Evolutionary conservation across 2,888 invertebrate species (phyloP), one percentile per base, ranked within the genome.

Genomic region (Leptinotarsa peninsularis): DNA sequence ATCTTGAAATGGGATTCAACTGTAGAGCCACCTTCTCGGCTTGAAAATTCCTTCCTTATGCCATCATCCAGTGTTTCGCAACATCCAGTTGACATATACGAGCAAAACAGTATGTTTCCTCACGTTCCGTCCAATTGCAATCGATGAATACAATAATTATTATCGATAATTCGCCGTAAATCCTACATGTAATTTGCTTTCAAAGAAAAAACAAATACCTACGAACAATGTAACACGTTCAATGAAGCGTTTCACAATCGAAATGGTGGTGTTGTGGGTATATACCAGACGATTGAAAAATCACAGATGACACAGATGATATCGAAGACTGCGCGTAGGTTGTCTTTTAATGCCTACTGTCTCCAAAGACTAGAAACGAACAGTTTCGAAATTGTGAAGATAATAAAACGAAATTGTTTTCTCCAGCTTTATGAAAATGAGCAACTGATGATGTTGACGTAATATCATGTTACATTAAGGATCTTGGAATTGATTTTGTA

Each of bases 91-190:
- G 63, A 63, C 60, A 60, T 60, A 60, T 60, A 27, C 60, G 3
- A 5, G 15, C 60, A 60, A 21, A 60, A 60, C 63, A 63, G 43
- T 63, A 43, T 63, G 63, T 63, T 63, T 63, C 63, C 27, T 63
- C 63, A 43, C 63, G 63, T 63, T 63, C 63, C 63, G 17, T 43
- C 17, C 33, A 27, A 33, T 5, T 33, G n/a, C 67, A 67, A 49
- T 43, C 43, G 49, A 67, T 67, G 67, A 67, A 68, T 27, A 50
- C 68, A 52, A 52, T 67, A 52, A 27, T 50, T 50, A 67, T 72
- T 66, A 54, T 66, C 72, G 56, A 72, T 66, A 72, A 72, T 72
- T 66, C 66, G 66, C 72, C 66, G 66, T 67, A 66, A 72, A 52
- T 67, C 43, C 66, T 72, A 66, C 52, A 72, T 72, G 71, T 66